phyloP scores from a whole-genome alignment of 2,113 vertebrate species.

The Pardalotus punctatus region DNA sequence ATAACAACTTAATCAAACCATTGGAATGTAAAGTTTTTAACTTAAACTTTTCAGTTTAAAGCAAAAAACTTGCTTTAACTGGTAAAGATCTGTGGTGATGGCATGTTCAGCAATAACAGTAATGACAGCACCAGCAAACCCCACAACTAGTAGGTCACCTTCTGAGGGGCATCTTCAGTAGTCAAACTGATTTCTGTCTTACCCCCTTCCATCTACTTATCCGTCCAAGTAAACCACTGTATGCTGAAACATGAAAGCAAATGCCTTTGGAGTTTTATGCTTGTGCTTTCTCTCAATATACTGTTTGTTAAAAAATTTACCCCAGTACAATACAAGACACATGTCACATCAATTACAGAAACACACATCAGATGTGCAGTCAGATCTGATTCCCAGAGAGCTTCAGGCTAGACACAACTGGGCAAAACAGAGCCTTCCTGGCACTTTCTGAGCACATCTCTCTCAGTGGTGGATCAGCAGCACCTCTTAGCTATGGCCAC shows the following conservation, averaged over 20 bases:
- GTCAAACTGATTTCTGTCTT: neutral
- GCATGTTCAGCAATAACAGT: neutral
- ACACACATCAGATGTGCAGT: neutral
- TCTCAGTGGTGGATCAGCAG: neutral
- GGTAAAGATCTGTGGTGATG: neutral
- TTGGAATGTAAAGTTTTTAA: neutral
- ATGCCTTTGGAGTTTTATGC: neutral
- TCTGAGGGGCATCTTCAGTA: neutral
- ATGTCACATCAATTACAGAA: slow-evolving; percentile 23
- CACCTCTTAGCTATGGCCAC: slow-evolving; percentile 11
- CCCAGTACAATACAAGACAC: neutral
- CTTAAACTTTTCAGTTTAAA: neutral
- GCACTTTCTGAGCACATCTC: neutral
- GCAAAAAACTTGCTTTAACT: neutral
- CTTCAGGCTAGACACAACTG: neutral
- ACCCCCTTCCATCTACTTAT: neutral
- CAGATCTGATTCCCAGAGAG: neutral
- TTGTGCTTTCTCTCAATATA: neutral
- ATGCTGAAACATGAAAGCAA: neutral
- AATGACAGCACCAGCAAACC: neutral
- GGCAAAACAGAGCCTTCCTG: neutral
- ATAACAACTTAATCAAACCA: neutral
- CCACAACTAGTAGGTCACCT: neutral
- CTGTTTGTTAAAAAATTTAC: neutral
- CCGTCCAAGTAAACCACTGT: neutral